Conservation (phyloP, 2,113 vertebrate species). For the Atractosteus spatula region DNA sequence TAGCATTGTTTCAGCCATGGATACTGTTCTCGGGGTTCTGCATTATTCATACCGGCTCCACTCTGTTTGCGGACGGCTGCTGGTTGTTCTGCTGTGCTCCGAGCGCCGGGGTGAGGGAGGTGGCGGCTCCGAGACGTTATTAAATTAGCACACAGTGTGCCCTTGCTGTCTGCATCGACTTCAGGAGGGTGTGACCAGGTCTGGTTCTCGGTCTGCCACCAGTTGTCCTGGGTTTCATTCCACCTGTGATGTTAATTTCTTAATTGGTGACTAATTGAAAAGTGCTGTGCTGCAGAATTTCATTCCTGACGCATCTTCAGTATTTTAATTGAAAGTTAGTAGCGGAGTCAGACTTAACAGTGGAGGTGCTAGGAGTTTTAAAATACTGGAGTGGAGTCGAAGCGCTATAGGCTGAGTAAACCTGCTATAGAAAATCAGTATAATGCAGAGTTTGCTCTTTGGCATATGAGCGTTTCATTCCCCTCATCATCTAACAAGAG, state of each 20-base stretch:
- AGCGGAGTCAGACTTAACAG: too few relatives aligned
- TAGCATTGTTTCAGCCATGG: slow-evolving; percentile 43
- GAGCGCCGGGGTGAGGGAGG: neutral
- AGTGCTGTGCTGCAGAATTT: slow-evolving; percentile 32
- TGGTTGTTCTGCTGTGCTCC: neutral
- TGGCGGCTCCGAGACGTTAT: neutral
- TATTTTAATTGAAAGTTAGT: too few relatives aligned
- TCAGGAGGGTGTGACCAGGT: neutral
- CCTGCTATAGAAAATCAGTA: too few relatives aligned
- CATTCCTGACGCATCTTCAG: slow-evolving; percentile 5
- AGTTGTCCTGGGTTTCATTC: neutral
- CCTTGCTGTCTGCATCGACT: neutral
- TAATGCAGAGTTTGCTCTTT: too few relatives aligned
- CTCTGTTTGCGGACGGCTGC: slow-evolving; percentile 41
- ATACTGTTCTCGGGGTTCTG: slow-evolving; percentile 49
- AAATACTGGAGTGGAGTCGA: too few relatives aligned
- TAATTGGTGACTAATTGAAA: slow-evolving; percentile 23
- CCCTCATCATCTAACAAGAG: too few relatives aligned
- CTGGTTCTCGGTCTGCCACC: neutral
- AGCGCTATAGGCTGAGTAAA: too few relatives aligned
- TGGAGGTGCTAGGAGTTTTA: too few relatives aligned
- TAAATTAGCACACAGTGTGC: slow-evolving; percentile 4
- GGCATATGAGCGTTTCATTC: too few relatives aligned
- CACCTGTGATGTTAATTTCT: slow-evolving; percentile 13
- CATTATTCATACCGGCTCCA: slow-evolving; percentile 59